Percentiles rank a stretch among this genome's conserved stretches.
Conservation (phyloP, 2,113 vertebrate genomes). For the Hemiprocne comata region DNA sequence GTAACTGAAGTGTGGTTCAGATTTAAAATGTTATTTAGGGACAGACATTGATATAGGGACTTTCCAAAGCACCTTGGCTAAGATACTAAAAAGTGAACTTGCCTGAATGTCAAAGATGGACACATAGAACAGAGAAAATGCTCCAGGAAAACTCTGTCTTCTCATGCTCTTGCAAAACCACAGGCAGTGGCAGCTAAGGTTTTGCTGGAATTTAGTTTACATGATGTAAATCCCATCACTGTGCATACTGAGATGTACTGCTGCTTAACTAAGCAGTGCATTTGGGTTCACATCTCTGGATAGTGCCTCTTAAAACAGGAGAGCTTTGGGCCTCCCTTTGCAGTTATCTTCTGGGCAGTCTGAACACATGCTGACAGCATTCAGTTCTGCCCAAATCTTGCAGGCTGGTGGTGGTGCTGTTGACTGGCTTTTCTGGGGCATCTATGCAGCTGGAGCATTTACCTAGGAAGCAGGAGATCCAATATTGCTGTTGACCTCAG, state of each 20-base stretch:
- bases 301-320: neutral
- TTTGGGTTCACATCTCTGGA: neutral
- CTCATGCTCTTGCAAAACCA: neutral
- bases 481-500: neutral
- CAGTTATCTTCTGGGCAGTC: neutral
- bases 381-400: neutral
- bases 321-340: neutral
- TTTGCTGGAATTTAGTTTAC: neutral
- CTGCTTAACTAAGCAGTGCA: neutral
- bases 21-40: neutral
- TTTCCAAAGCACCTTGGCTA: neutral
- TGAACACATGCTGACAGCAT: fast-evolving
- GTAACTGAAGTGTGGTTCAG: neutral
- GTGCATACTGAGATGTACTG: neutral
- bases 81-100: neutral
- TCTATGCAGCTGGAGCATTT: neutral
- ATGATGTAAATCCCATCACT: neutral
- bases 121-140: neutral
- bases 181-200: neutral
- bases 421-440: neutral
- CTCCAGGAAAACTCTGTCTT: neutral
- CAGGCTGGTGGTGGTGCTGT: neutral
- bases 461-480: neutral
- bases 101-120: neutral
- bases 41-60: neutral